Conservation (phyloP, 2,113 vertebrate species). For the Lepisosteus oculatus region DNA sequence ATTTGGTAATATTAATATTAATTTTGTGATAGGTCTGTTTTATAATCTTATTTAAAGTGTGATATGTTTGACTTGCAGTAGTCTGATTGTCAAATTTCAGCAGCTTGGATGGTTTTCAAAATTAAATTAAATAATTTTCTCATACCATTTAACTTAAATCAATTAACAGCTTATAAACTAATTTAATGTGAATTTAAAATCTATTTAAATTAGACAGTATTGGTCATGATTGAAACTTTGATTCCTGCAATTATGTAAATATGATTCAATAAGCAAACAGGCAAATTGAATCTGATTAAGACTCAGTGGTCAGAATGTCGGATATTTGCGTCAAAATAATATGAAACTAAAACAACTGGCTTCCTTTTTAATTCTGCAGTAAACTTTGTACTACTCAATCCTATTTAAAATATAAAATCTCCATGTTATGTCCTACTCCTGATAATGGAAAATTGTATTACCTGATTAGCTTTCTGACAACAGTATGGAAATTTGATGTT, state of each 20-base stretch:
- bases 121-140: too few species aligned
- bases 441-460: constrained; percentile 19
- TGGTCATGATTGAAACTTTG: constrained; percentile 42
- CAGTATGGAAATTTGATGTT: neutral
- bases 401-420: neutral
- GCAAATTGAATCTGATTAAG: constrained; percentile 36
- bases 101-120: too few species aligned
- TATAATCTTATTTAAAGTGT: too few species aligned
- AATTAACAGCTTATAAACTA: constrained; percentile 24
- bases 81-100: too few species aligned
- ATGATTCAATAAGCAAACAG: constrained; percentile 48
- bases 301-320: constrained; percentile 41
- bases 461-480: constrained; percentile 11
- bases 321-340: constrained; percentile 35
- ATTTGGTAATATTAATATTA: too few species aligned
- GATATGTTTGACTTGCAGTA: too few species aligned
- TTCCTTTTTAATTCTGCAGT: constrained; percentile 23
- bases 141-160: neutral
- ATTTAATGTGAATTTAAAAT: constrained; percentile 43
- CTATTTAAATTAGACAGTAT: constrained; percentile 32
- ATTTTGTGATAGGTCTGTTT: too few species aligned
- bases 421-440: neutral
- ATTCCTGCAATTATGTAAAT: constrained; percentile 48
- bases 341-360: constrained; percentile 31
- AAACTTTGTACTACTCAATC: constrained; percentile 15